phyloP scores from a whole-genome alignment of 2,113 vertebrate species.

The Mystacornis crossleyi region DNA sequence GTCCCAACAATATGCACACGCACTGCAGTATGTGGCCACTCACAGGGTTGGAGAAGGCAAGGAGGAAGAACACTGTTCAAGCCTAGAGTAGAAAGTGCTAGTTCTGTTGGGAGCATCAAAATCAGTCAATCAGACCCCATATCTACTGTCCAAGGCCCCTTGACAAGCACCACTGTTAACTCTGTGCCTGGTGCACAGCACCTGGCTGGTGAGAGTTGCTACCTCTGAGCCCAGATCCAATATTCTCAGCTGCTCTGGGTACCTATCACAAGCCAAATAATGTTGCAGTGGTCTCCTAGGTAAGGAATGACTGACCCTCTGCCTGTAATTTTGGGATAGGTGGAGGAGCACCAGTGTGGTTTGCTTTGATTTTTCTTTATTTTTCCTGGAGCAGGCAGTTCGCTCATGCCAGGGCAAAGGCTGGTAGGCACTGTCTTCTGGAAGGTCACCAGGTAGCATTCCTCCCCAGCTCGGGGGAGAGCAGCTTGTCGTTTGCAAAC shows the following conservation, averaged over 20 bases:
- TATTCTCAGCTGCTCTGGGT: background rate
- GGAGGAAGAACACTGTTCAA: background rate
- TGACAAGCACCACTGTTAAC: background rate
- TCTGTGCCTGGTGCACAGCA: background rate
- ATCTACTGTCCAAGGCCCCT: background rate
- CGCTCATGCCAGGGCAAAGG: background rate
- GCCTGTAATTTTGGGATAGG: background rate
- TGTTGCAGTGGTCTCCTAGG: background rate
- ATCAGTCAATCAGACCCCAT: fast-evolving
- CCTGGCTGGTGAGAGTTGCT: background rate
- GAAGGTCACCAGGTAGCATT: conserved; percentile 42
- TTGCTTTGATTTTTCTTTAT: background rate
- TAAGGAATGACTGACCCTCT: fast-evolving
- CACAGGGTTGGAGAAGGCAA: background rate
- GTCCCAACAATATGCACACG: fast-evolving
- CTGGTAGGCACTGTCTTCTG: background rate
- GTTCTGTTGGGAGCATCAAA: background rate
- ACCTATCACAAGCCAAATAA: fast-evolving
- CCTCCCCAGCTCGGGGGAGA: background rate
- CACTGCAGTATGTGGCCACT: background rate
- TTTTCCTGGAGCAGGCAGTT: background rate
- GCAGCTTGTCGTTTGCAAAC: background rate
- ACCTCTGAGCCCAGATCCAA: background rate
- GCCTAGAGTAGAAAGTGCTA: background rate
- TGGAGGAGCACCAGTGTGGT: background rate